A percentile compares a stretch with the other conserved stretches of the same genome.
Evolutionary conservation across 2,797 vertebrate species (phyloP).

Genomic region (Cuniculus paca): DNA sequence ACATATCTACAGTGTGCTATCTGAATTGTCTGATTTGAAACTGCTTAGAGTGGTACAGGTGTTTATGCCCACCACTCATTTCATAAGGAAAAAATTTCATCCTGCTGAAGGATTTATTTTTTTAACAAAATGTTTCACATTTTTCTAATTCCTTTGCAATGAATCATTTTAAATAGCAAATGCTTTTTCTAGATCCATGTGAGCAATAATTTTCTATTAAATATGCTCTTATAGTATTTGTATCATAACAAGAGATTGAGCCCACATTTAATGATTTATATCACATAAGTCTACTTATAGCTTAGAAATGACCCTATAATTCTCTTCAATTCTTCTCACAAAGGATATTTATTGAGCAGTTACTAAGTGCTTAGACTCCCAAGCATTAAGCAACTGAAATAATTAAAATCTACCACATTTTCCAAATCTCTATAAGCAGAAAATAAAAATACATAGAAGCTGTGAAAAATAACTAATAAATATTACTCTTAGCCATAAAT

Average conservation of each 20-base stretch:
- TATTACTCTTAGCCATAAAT: slow-evolving; percentile 8
- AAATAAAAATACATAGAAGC: slow-evolving; percentile 56
- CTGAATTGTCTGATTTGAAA: slow-evolving; percentile 30
- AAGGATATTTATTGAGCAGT: slow-evolving; percentile 52
- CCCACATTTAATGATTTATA: background rate
- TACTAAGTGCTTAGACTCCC: background rate
- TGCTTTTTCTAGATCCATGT: background rate
- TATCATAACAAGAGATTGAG: background rate
- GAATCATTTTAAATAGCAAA: slow-evolving; percentile 57
- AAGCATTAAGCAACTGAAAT: slow-evolving; percentile 51
- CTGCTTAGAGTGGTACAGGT: background rate
- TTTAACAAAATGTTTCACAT: background rate
- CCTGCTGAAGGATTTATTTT: background rate
- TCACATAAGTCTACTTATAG: background rate
- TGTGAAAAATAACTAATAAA: slow-evolving; percentile 45
- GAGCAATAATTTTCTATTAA: slow-evolving; percentile 42
- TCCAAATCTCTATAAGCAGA: slow-evolving; percentile 56
- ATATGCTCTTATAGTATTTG: slow-evolving; percentile 38
- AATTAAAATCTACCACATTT: slow-evolving; percentile 67
- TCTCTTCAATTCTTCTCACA: background rate
- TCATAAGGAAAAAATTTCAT: background rate
- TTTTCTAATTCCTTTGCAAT: slow-evolving; percentile 28
- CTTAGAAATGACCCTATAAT: slow-evolving; percentile 1
- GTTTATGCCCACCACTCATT: background rate
- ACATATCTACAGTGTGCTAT: background rate